Conservation (phyloP, 2,113 vertebrate species). For the Istiophorus platypterus region DNA sequence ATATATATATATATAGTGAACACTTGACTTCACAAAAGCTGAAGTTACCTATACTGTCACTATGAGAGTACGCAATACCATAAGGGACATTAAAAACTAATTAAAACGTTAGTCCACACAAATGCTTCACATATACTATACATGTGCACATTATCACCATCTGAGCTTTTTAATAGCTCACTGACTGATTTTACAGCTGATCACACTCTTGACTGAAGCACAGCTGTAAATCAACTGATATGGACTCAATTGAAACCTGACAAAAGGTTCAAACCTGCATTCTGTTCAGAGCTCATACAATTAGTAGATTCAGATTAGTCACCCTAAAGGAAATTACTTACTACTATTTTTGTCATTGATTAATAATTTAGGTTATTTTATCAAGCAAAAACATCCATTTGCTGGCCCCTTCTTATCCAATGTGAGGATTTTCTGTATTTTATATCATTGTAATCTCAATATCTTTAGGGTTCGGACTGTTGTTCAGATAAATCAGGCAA, state of each 20-base stretch:
- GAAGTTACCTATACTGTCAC: background rate
- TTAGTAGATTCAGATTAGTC: background rate
- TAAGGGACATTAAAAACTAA: background rate
- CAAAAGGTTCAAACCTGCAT: background rate
- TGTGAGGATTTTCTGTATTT: too few relatives aligned
- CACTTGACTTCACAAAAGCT: background rate
- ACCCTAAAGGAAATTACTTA: background rate
- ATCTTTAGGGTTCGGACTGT: background rate
- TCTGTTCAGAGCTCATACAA: background rate
- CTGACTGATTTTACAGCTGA: conserved; percentile 40
- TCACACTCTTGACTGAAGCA: conserved; percentile 36
- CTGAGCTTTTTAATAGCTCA: conserved; percentile 30
- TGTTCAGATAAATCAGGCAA: background rate
- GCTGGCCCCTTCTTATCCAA: too few relatives aligned
- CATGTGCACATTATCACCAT: background rate
- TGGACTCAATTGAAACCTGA: conserved; percentile 5
- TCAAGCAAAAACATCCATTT: too few relatives aligned
- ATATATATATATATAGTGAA: conserved; percentile 19
- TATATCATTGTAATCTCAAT: too few relatives aligned
- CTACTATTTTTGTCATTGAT: background rate
- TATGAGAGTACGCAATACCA: background rate
- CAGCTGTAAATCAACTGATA: conserved; percentile 30
- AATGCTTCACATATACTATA: background rate
- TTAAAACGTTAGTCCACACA: background rate
- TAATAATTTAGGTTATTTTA: background rate